phyloP scores from a whole-genome alignment of 2,113 vertebrate genomes.

The Gobio gobio region DNA sequence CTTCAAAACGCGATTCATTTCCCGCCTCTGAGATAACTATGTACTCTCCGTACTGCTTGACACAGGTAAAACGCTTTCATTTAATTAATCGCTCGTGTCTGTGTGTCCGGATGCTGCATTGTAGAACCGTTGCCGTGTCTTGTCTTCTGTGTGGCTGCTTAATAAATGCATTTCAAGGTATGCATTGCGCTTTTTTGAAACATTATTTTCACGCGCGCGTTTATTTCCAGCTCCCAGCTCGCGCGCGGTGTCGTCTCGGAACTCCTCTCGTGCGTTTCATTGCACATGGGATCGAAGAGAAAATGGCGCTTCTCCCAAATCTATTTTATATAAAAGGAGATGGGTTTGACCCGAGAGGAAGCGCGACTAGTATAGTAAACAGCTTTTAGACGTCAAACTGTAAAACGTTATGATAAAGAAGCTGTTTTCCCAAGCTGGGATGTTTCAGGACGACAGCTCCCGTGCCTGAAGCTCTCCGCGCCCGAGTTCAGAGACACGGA shows the following conservation, averaged over 20 bases:
- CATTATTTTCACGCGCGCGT: slow-evolving; percentile 37
- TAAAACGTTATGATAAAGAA: not conserved
- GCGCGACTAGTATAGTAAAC: not conserved
- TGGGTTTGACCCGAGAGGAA: slow-evolving; percentile 27
- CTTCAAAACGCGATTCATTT: slow-evolving; percentile 71
- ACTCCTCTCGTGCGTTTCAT: slow-evolving; percentile 70
- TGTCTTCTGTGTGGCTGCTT: slow-evolving; percentile 58
- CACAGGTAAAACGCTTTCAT: slow-evolving; percentile 74
- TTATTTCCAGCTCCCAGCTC: slow-evolving; percentile 51
- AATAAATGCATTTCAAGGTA: slow-evolving; percentile 64
- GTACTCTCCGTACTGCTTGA: slow-evolving; percentile 85
- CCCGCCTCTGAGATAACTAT: slow-evolving; percentile 74
- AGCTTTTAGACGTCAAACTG: not conserved
- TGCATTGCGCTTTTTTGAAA: slow-evolving; percentile 58
- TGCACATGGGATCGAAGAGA: slow-evolving; percentile 78
- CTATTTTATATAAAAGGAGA: slow-evolving; percentile 75
- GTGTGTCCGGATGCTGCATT: slow-evolving; percentile 54
- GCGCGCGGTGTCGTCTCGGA: slow-evolving; percentile 67
- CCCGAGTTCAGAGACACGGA: not conserved
- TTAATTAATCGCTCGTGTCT: slow-evolving; percentile 30
- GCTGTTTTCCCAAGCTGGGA: not conserved
- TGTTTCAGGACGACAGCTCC: not conserved
- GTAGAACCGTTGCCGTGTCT: slow-evolving; percentile 22
- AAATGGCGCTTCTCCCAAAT: slow-evolving; percentile 83
- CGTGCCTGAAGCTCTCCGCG: not conserved